Evolutionary conservation across 1,140 invertebrate species (phyloP).

Genomic region (Planococcus citri): DNA sequence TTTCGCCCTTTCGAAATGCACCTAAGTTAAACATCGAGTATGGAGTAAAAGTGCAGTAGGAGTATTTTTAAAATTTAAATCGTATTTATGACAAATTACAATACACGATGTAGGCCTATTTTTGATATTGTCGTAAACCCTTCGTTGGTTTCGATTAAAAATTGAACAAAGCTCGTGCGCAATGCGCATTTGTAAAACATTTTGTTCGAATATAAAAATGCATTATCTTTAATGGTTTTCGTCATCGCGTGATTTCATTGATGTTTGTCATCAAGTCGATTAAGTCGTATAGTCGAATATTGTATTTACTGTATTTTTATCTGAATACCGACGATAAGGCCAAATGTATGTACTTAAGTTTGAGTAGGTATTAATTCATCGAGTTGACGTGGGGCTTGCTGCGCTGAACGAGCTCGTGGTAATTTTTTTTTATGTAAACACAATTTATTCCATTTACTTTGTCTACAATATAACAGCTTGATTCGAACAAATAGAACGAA

Average conservation of each 20-base stretch:
- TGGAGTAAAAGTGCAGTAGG: too few species aligned
- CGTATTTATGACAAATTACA: neutral
- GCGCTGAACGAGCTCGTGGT: too few species aligned
- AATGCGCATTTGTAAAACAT: constrained; percentile 1
- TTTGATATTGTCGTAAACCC: neutral
- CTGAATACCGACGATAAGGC: neutral
- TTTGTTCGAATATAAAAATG: neutral
- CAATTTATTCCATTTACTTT: too few species aligned
- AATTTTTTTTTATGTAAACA: too few species aligned
- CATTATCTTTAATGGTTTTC: constrained; percentile 1
- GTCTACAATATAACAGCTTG: too few species aligned
- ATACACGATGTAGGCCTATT: neutral
- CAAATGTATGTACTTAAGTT: neutral
- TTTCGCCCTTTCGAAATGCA: too few species aligned
- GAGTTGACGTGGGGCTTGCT: too few species aligned
- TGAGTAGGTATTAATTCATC: too few species aligned
- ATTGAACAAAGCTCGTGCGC: too few species aligned
- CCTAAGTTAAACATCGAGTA: neutral
- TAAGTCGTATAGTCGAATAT: too few species aligned
- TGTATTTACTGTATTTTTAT: too few species aligned
- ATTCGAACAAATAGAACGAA: too few species aligned
- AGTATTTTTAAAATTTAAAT: neutral
- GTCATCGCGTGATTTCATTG: neutral
- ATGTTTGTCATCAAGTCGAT: neutral
- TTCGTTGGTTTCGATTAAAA: neutral